Base-by-base conservation (phyloP, 2,797 vertebrate genomes). In the Saxicola maurus region DNA sequence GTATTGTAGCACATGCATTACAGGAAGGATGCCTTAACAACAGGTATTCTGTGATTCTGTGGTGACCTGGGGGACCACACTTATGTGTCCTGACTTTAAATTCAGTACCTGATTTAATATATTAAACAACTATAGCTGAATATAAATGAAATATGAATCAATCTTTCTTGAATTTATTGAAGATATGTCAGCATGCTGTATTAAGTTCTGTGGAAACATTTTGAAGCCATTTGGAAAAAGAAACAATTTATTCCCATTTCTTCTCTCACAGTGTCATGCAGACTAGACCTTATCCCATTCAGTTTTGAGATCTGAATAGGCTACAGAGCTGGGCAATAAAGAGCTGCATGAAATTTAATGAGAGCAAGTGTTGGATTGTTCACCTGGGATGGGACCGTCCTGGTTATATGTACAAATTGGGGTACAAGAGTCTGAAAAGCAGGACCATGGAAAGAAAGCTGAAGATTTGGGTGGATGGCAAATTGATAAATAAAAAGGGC, bases 1-100 rank as follows among this genome's bases (percentile, higher is more conserved):
- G 8, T 42, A 40, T 7, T 61, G 19, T 12, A 52, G 17, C 13
- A 33, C 0, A 0, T 37, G 15, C 1, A 6, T 13, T 17, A 38
- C 24, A 48, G 28, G 17, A 64, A 27, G 8, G 11, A 38, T n/a
- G 9, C 14, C 15, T 62, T 42, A 43, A 33, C 12, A 37, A 48
- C 6, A 20, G 11, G 11, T 21, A 21, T 56, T 81, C 6, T 9
- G 1, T 25, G 17, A 49, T 43, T 55, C 19, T 81, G 20, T 33
- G 28, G 9, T 68, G 37, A 68, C 11, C 43, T 40, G 37, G 9
- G 13, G 31, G 45, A n/a, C 13, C 38, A 64, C 40, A 43, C 3
- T 21, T 72, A 8, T 1, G 11, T 62, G 17, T 53, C 3, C 28
- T 53, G 51, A 35, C 10, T 64, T 74, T 53, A 53, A 69, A 69